Base-by-base conservation (phyloP, 2,888 invertebrate species). In the Ischnus inquisitorius region DNA sequence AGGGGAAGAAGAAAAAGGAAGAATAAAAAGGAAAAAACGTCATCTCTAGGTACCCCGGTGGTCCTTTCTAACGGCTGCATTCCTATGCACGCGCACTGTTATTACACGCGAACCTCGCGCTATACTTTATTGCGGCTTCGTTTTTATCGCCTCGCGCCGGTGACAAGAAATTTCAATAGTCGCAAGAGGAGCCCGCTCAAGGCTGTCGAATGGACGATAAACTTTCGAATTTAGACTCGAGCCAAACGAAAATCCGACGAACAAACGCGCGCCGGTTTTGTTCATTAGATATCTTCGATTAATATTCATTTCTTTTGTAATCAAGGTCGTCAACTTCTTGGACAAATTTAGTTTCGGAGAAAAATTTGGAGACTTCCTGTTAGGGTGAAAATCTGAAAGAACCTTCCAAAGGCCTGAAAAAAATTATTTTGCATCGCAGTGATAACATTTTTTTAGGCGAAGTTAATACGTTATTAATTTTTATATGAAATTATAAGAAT, bases 1-100 rank as follows among this genome's bases (percentile, higher is more conserved):
- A 39, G 39, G 28, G 19, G 68, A 60, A 51, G 14, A 57, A 25
- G 54, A 79, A 51, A n/a, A 77, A 57, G n/a, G n/a, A n/a, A n/a
- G n/a, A n/a, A 57, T 57, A 67, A 25, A 25, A 78, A 10, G 14
- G 69, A 75, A 76, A 76, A 79, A 69, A n/a, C n/a, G 41, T 19
- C 71, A 65, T 77, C 57, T 83, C 83, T 80, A 83, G 83, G 83
- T 71, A 54, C 64, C 43, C 75, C 19, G 34, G 76, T 76, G 79
- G 76, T 83, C 79, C 79, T 80, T 83, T 83, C 83, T 83, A 83
- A 83, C 79, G 71, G 71, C 69, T 72, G 72, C 83, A 83, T 83
- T 83, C 79, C 71, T 71, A 67, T n/a, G 43, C 16, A 71, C 41
- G 39, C 14, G 54, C 64, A 10, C 22, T 28, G 72, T 83, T 76